Base-by-base conservation (phyloP, 2,888 invertebrate genomes). In the Cosmopolites sordidus region DNA sequence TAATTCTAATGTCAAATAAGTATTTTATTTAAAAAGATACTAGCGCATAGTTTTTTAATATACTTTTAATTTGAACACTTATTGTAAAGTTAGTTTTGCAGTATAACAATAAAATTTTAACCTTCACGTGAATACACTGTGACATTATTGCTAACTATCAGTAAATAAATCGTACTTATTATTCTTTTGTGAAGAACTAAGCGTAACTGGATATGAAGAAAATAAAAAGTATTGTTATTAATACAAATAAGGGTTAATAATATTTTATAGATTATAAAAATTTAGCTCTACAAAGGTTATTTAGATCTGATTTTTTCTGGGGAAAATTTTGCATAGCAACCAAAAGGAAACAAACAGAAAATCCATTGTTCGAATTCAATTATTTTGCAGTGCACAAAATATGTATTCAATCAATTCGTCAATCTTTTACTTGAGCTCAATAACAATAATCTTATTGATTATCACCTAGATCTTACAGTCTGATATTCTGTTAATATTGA, bases 251-350 rank as follows among this genome's bases (percentile, higher is more conserved):
- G 72, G 73, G 74, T 74, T 75, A 73, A 71, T 69, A 73, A 72
- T 74, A 73, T 69, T 73, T 73, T 69, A 72, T 72, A 73, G 79
- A 80, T 78, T 78, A 77, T 78, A 79, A 77, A 76, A 74, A 58
- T 59, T 29, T 14, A 51, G 17, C 44, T 22, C 18, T 16, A 47
- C 39, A 27, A 37, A 33, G 40, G 48, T 43, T 48, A 17, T 48
- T 48, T 47, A 52, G 43, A 43, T 47, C 43, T 52, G 52, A 52
- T 43, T 17, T 43, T 46, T 52, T 52, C 22, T 42, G 52, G 52
- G 47, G 38, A 18, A 43, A 22, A 30, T 41, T 48, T 52, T 52
- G 52, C 52, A 52, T 48, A 52, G 47, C 52, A 52, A 40, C 11
- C 3, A n/a, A 37, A 16, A 8, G 40, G 17, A 40, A 14, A 16